phyloP scores from a whole-genome alignment of 2,797 vertebrate genomes.

The Avahi laniger region DNA sequence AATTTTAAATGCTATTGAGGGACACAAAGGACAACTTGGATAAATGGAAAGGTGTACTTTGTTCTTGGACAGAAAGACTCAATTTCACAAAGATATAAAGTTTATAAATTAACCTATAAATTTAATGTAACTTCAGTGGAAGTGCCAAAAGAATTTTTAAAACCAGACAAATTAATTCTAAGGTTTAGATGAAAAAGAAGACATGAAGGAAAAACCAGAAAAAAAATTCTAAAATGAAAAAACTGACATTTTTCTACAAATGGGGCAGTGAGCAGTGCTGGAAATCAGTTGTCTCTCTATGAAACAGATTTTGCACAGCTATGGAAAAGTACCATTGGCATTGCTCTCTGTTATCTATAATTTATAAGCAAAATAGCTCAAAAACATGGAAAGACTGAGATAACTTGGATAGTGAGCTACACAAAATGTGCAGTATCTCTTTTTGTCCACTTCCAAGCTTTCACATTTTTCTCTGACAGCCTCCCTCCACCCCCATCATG shows the following conservation, averaged over 20 bases:
- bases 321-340: neutral
- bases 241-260: neutral
- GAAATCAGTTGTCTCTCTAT: neutral
- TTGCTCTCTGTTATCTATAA: neutral
- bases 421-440: neutral
- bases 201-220: neutral
- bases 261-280: neutral
- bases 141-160: slow-evolving; percentile 36
- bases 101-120: slow-evolving; percentile 51
- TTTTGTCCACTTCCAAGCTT: neutral
- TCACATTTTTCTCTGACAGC: neutral
- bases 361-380: neutral
- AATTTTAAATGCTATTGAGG: neutral
- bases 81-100: slow-evolving; percentile 40
- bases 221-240: neutral
- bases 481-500: neutral
- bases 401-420: neutral
- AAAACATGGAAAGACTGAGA: neutral
- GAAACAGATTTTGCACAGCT: neutral
- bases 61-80: slow-evolving; percentile 37
- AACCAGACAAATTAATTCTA: neutral
- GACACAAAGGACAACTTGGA: neutral
- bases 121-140: slow-evolving; percentile 22
- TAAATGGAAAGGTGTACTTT: slow-evolving; percentile 34
- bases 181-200: neutral